Conservation (phyloP, 2,113 vertebrate species). For the Meles meles region DNA sequence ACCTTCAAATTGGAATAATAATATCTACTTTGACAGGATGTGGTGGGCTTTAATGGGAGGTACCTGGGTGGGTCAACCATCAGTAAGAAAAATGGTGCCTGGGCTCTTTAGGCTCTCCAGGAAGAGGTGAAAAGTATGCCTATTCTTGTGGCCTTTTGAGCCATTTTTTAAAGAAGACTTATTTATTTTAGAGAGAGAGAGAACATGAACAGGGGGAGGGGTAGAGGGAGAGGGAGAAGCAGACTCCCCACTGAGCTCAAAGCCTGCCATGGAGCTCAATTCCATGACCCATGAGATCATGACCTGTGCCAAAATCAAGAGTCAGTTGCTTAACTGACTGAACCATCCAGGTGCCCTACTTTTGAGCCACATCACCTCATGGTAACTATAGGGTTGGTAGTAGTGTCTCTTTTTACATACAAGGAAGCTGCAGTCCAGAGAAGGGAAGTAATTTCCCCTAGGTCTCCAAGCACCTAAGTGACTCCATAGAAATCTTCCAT, state of each 20-base stretch:
- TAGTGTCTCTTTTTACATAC: neutral
- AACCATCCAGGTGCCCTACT: neutral
- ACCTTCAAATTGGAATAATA: neutral
- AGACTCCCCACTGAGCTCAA: neutral
- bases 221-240: neutral
- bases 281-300: neutral
- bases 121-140: neutral
- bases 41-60: neutral
- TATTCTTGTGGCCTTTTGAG: neutral
- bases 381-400: neutral
- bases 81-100: neutral
- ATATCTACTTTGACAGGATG: neutral
- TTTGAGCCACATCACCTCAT: neutral
- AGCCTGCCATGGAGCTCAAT: neutral
- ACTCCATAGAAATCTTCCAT: accelerated
- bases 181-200: neutral
- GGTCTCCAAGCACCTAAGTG: neutral
- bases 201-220: neutral
- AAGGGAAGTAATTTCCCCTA: neutral
- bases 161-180: neutral
- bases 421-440: neutral
- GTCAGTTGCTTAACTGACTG: neutral
- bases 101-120: neutral
- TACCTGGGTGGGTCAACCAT: neutral
- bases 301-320: neutral